Evolutionary conservation across 2,888 invertebrate species (phyloP).

Genomic region (Gerris lacustris): DNA sequence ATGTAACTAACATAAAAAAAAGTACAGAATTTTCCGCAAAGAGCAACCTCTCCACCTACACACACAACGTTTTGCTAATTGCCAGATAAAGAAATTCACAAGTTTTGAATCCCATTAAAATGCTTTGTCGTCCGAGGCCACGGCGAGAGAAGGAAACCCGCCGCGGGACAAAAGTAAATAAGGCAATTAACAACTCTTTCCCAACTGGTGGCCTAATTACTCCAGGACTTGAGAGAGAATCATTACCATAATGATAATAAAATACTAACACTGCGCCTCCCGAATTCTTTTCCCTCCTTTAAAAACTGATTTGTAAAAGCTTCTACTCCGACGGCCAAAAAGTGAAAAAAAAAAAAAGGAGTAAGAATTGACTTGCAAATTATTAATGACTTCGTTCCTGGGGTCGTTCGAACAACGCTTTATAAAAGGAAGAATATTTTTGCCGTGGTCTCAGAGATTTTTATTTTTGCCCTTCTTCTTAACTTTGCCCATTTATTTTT

Average conservation of each 20-base stretch:
- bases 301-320: neutral
- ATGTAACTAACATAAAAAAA: too few species aligned
- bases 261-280: neutral
- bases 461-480: neutral
- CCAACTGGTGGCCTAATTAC: neutral
- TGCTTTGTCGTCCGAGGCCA: too few species aligned
- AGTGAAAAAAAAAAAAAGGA: neutral
- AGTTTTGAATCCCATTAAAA: too few species aligned
- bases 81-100: too few species aligned
- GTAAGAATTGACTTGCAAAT: conserved; percentile 1
- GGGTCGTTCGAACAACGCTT: neutral
- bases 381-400: neutral
- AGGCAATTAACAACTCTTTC: conserved; percentile 1
- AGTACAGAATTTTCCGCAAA: too few species aligned
- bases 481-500: conserved; percentile 5
- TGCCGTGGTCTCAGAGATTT: neutral
- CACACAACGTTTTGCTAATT: too few species aligned
- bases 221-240: neutral
- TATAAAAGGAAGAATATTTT: conserved; percentile 2
- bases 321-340: neutral
- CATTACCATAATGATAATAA: neutral
- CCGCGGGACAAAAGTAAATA: neutral
- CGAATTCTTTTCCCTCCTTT: neutral
- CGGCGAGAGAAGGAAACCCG: too few species aligned
- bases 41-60: too few species aligned